Evolutionary conservation across 2,888 invertebrate genomes (phyloP).

Genomic region (Imbricaverruca yamaguchii): DNA sequence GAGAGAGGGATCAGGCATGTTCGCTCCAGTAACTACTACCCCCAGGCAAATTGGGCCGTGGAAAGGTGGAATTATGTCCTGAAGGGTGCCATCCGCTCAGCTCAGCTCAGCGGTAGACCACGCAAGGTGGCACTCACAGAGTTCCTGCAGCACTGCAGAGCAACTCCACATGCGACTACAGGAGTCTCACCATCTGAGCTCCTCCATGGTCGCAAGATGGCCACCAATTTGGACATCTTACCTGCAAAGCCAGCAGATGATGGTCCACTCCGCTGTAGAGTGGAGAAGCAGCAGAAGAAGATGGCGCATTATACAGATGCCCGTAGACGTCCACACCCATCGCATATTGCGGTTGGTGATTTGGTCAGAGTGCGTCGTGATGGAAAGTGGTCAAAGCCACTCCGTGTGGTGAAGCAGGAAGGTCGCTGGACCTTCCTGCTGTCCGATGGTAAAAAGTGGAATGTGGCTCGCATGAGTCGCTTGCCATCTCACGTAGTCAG

Average conservation of each 20-base stretch:
- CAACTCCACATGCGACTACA: not conserved
- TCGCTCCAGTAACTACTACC: not conserved
- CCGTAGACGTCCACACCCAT: not conserved
- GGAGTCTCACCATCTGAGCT: not conserved
- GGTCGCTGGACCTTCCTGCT: not conserved
- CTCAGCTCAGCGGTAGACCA: not conserved
- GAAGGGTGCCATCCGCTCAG: not conserved
- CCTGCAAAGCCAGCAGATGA: not conserved
- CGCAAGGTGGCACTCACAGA: not conserved
- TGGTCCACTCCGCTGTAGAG: not conserved
- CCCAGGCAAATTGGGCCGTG: not conserved
- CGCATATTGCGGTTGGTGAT: not conserved
- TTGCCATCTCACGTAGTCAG: not conserved
- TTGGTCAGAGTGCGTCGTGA: not conserved
- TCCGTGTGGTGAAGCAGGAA: not conserved
- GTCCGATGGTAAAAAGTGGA: not conserved
- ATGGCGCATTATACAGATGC: not conserved
- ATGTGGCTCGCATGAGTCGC: not conserved
- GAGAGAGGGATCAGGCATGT: not conserved
- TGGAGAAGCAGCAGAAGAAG: not conserved
- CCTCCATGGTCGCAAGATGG: not conserved
- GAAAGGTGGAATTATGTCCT: not conserved
- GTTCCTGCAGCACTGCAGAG: not conserved
- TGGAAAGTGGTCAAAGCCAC: not conserved
- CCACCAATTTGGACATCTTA: not conserved